Conservation (phyloP, 2,113 vertebrate species). For the Neotoma lepida region DNA sequence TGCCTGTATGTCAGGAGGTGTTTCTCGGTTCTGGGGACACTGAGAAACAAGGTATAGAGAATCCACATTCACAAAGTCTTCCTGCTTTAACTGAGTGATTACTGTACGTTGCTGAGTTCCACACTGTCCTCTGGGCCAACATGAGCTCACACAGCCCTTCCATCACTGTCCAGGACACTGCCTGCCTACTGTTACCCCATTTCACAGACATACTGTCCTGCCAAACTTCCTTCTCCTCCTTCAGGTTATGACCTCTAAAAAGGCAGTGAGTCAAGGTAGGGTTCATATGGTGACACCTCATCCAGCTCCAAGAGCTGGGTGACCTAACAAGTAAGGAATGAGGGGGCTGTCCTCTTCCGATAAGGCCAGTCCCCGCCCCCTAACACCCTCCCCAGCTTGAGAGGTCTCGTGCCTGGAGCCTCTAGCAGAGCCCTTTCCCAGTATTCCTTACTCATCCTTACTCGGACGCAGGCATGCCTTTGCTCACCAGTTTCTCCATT, state of each 20-base stretch:
- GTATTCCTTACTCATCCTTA: conserved; percentile 66
- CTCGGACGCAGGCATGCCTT: conserved; percentile 56
- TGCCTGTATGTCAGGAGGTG: neutral
- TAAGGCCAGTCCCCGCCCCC: conserved; percentile 25
- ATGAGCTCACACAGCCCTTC: neutral
- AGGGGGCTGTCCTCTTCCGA: conserved; percentile 64
- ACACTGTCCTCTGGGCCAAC: fast-evolving
- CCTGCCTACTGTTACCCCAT: neutral
- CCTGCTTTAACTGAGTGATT: neutral
- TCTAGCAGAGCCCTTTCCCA: conserved; percentile 40
- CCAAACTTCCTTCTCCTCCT: neutral
- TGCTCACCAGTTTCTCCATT: conserved; percentile 68
- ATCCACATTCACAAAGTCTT: neutral
- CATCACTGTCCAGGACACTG: neutral
- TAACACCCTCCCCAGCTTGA: neutral
- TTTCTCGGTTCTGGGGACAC: neutral
- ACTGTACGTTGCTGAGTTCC: fast-evolving
- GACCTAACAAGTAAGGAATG: conserved; percentile 45
- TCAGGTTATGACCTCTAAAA: neutral
- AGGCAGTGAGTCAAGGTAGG: neutral
- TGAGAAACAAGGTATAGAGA: neutral
- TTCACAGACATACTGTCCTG: neutral
- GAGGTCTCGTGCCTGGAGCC: conserved; percentile 18
- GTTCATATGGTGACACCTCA: neutral
- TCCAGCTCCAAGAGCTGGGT: neutral